A percentile compares a stretch with the other conserved stretches of the same genome.
Evolutionary conservation across 2,888 invertebrate genomes (phyloP).

Genomic region (Ellobium chinense): DNA sequence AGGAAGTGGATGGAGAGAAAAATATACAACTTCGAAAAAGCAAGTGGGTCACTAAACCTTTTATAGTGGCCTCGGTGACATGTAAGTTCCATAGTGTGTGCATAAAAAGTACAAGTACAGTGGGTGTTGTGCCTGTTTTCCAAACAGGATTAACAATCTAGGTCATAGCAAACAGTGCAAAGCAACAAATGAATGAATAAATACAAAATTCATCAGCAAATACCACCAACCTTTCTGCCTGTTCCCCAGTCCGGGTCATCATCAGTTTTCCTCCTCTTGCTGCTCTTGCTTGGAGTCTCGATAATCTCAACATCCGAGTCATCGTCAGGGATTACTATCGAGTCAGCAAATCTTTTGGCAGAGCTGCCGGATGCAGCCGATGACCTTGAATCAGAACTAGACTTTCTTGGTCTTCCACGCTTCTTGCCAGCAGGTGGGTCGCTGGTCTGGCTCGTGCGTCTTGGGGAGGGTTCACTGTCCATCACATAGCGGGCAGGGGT

Average conservation of each 20-base stretch:
- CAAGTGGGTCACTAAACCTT: no score
- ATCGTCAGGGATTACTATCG: constrained; percentile 29
- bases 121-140: no score
- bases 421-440: not conserved
- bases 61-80: no score
- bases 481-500: constrained; percentile 23
- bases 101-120: no score
- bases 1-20: no score
- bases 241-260: constrained; percentile 37
- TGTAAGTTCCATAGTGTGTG: no score
- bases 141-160: not conserved
- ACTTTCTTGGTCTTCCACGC: constrained; percentile 7
- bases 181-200: not conserved
- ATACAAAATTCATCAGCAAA: not conserved
- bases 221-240: constrained; percentile 1
- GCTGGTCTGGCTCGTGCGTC: not conserved
- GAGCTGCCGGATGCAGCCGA: not conserved
- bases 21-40: no score
- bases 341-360: not conserved
- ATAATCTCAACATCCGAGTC: constrained; percentile 39
- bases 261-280: constrained; percentile 8
- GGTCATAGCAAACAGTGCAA: not conserved
- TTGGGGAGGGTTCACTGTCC: not conserved
- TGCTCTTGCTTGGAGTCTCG: constrained; percentile 10
- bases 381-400: not conserved